phyloP scores from a whole-genome alignment of 1,140 invertebrate species.

The Trinorchestia longiramus region DNA sequence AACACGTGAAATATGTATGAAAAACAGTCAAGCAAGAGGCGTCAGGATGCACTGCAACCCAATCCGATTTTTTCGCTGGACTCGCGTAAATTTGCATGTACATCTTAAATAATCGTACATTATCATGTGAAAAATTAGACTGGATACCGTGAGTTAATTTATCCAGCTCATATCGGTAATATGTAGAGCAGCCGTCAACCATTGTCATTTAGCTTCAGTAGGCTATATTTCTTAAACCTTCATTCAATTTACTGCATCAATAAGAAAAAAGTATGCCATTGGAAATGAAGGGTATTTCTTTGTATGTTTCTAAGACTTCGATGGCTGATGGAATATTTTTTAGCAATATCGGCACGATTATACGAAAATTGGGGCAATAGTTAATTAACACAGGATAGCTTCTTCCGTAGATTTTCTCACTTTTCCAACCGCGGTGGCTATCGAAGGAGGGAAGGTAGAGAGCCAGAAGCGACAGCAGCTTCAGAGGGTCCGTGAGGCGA shows the following conservation, averaged over 20 bases:
- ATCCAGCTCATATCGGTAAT: too few species aligned
- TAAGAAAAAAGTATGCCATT: background rate
- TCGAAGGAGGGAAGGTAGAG: background rate
- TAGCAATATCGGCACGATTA: background rate
- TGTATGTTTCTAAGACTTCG: background rate
- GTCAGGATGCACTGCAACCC: too few species aligned
- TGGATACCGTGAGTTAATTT: too few species aligned
- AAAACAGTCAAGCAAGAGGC: too few species aligned
- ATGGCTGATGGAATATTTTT: background rate
- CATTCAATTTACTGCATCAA: background rate
- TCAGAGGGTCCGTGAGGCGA: background rate
- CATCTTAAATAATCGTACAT: too few species aligned
- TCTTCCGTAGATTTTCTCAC: background rate
- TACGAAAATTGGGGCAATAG: background rate
- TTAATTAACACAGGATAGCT: background rate
- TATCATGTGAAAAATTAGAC: too few species aligned
- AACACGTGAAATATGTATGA: too few species aligned
- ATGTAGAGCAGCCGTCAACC: too few species aligned
- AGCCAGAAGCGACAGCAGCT: constrained; percentile 9
- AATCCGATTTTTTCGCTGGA: too few species aligned
- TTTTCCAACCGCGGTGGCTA: background rate
- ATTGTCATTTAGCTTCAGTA: too few species aligned
- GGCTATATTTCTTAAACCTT: background rate
- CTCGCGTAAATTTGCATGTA: too few species aligned
- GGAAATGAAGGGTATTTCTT: background rate